Base-by-base conservation (phyloP, 2,888 invertebrate species). In the Chelonus formosanus region DNA sequence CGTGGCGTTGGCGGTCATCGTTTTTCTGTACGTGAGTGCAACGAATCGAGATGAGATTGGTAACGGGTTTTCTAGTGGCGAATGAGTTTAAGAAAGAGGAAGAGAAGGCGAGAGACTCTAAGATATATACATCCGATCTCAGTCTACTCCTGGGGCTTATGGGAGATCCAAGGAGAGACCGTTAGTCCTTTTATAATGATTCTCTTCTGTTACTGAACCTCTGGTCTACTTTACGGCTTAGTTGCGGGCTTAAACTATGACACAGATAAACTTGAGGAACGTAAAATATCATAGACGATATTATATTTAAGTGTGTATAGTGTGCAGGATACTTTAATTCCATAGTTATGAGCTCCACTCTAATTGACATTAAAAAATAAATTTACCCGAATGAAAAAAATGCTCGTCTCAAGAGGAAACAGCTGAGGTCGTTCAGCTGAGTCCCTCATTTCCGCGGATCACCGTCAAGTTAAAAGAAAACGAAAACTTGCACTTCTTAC, bases 1-100 rank as follows among this genome's bases (percentile, higher is more conserved):
- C 43, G 65, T 63, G 52, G 61, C 67, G 67, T 58, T 59, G 67
- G 52, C 50, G 67, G 64, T 55, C 53, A 65, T 48, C 47, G 56
- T 50, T 54, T 50, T 54, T 58, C 67, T 64, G 56, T 69, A 72
- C 70, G 70, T 67, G 71, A 71, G 72, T 71, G 68, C 65, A 65
- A 63, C 72, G 72, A 72, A 72, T 72, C 71, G 68, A 72, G 71
- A 71, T 72, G 71, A 72, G 71, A 71, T 72, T 72, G 68, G 70
- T 72, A 72, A 72, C 72, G 72, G 72, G 71, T 72, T 72, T 71
- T 67, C 69, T 50, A 45, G 40, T 40, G 40, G 40, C 40, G 40
- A 40, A 40, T 40, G 40, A 40, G 40, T 40, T 40, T 6, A 40
- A 40, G 40, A 40, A 40, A 40, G 40, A 40, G 40, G 40, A 40